Conservation (phyloP, 1,140 invertebrate genomes). For the Drosophila neocordata region DNA sequence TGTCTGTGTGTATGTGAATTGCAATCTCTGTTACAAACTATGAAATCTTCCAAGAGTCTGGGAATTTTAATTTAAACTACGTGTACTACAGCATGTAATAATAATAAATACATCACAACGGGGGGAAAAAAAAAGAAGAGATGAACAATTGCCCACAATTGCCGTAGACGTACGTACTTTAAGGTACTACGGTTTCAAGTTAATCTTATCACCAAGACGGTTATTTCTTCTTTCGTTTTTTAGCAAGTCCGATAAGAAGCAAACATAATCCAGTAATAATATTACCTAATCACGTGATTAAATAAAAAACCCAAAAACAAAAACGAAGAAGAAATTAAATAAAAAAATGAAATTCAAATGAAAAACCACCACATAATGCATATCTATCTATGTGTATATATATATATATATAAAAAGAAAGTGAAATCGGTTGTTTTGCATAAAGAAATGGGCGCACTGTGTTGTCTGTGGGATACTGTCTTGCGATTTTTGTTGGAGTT, state of each 20-base stretch:
- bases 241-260: conserved; percentile 38
- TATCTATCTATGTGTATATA: too few relatives aligned
- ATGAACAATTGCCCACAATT: conserved; percentile 1
- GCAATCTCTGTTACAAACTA: conserved; percentile 13
- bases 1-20: not conserved
- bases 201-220: conserved; percentile 7
- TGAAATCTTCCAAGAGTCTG: conserved; percentile 2
- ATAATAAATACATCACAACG: conserved; percentile 5
- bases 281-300: conserved; percentile 73
- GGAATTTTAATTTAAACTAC: conserved; percentile 18
- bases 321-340: conserved; percentile 1
- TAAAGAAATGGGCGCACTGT: conserved; percentile 19
- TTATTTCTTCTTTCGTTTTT: not conserved
- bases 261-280: conserved; percentile 40
- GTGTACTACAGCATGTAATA: conserved; percentile 16
- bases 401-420: conserved; percentile 49
- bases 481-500: conserved; percentile 23
- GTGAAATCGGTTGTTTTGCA: conserved; percentile 44
- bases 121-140: not conserved
- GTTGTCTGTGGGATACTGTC: too few relatives aligned
- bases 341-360: conserved; percentile 20
- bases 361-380: conserved; percentile 8
- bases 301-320: not conserved
- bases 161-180: not conserved
- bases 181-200: not conserved